Evolutionary conservation across 2,888 invertebrate species (phyloP), one percentile per base, ranked within the genome.

Genomic region (Halictus ligatus): DNA sequence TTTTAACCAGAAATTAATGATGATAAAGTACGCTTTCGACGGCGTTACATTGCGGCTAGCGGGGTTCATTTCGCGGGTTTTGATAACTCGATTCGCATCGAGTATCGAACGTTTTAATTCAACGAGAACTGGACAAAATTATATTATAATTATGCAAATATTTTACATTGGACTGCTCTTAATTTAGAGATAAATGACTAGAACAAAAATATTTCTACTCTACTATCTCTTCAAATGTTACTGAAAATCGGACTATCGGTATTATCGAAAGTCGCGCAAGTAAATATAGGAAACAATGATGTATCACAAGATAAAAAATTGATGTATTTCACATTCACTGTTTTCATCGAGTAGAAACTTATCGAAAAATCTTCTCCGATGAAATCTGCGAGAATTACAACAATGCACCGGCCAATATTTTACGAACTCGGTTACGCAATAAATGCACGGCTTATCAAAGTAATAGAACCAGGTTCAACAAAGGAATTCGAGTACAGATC

Each of bases 1-100:
- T 13, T 35, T 69, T 6, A 78, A 64, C 18, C 46, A 25, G 48
- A 75, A 84, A 84, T 80, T 84, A 86, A 86, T 78, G 78, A 15
- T 50, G 73, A 80, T 74, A 35, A 80, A 80, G 73, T 40, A 73
- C 48, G 25, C 77, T 83, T 43, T 15, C 43, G 40, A 15, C 29
- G 40, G 18, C 18, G 60, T 64, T 29, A 40, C 35, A 7, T 13
- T 6, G 64, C 5, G n/a, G 58, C 21, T 43, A 35, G 6, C n/a
- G 29, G 21, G 35, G 35, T 64, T 76, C 54, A 76, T 75, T 50
- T 50, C 2, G 7, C 46, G 43, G 7, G n/a, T 6, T 29, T 15
- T 50, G 40, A 60, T 15, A 1, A 46, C 10, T 25, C 7, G 72
- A 25, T 29, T 72, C 43, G 13, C 18, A 7, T 7, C 18, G 35